Evolutionary conservation across 2,797 vertebrate genomes (phyloP).

Genomic region (Rhynchotus rufescens): DNA sequence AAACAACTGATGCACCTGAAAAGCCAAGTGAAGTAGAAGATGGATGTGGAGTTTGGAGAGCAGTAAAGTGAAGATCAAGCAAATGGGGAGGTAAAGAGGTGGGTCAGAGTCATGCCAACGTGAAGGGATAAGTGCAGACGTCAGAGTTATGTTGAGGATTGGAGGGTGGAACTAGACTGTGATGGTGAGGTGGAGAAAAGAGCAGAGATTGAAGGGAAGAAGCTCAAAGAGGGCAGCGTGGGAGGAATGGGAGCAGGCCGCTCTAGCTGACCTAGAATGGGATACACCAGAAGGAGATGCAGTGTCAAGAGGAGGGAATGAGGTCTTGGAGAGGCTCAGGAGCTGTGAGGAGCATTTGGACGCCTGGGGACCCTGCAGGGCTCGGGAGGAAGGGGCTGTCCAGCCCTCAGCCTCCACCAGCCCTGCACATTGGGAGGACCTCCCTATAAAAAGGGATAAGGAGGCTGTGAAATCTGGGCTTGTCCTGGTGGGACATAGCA

Average conservation of each 20-base stretch:
- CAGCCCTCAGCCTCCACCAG: no score
- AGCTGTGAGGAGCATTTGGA: background rate
- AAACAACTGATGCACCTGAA: background rate
- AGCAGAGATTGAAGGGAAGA: background rate
- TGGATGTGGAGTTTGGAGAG: background rate
- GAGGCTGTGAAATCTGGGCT: rapidly evolving
- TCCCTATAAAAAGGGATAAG: background rate
- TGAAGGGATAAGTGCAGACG: background rate
- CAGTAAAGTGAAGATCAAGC: background rate
- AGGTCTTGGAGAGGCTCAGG: background rate
- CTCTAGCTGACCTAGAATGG: background rate
- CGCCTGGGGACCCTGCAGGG: no score
- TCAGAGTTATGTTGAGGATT: background rate
- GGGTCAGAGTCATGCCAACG: background rate
- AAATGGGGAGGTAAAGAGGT: background rate
- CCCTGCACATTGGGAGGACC: background rate
- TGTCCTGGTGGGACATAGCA: background rate
- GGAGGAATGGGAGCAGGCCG: background rate
- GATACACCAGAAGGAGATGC: rapidly evolving
- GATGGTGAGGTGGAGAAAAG: background rate
- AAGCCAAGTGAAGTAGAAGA: background rate
- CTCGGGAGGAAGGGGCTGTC: no score
- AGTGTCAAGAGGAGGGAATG: background rate
- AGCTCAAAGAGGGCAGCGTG: rapidly evolving
- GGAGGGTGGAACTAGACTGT: background rate